Evolutionary conservation across 2,888 invertebrate genomes (phyloP), one percentile per base, ranked within the genome.

Genomic region (Agonopterix arenella): DNA sequence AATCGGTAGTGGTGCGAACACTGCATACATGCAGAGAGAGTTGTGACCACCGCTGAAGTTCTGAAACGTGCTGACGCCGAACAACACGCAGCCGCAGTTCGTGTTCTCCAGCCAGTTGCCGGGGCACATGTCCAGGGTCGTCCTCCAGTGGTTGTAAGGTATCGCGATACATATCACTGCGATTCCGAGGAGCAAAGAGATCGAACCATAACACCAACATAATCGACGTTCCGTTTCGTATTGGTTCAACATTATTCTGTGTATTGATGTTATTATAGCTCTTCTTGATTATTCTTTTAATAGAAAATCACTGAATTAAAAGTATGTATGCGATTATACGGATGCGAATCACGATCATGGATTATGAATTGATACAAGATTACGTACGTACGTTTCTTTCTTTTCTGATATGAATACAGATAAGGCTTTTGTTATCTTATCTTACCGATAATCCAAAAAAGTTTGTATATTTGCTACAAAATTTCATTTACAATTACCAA

Each of bases 51-150:
- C 93, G 73, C 86, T 90, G 62, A 93, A 94, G 60, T 90, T 90
- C 43, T 90, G 90, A 48, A 81, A 90, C 11, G 92, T 92, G 61
- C 91, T 90, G 49, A 90, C 78, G 2, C 92, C 93, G 68, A 91
- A 92, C 41, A 94, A 80, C 60, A 93, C 92, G 62, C 94, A 94
- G 43, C 93, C 93, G 64, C 93, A 94, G 64, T 92, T 93, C 4
- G 90, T 90, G 59, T 92, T 92, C 55, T 89, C 89, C 2, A 89
- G 71, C 66, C 80, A 85, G 45, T 89, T 89, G 1, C 86, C 85
- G 1, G 90, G 89, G 59, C 93, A 93, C 45, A 92, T 91, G 62
- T 93, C 93, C 2, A 94, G 76, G 0, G 93, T 93, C 11, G 89
- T 84, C 45, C 90, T 89, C 94, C 94, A 94, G 68, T 94, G 93